Base-by-base conservation (phyloP, 2,888 invertebrate genomes). In the Busseola fusca region DNA sequence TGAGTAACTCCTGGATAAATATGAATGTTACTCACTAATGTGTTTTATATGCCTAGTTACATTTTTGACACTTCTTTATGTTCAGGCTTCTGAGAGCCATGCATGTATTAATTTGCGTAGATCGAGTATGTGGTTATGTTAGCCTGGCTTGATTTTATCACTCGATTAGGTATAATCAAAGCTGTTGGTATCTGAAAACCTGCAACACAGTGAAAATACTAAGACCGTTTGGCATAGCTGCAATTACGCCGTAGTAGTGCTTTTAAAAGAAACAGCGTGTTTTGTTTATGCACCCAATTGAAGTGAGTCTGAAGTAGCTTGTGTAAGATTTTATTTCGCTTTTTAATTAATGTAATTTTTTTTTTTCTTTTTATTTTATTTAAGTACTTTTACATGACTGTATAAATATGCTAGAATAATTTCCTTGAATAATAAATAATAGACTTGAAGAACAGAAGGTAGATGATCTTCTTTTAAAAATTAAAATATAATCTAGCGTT, bases 1-100 rank as follows among this genome's bases (percentile, higher is more conserved):
- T 75, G 75, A 75, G 75, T 78, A 72, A 72, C 50, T 27, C 34
- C 27, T 78, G 30, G 40, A 56, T 60, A 60, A 37, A 72, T 78
- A 40, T 78, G 59, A 78, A 72, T 72, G 73, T 72, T 64, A 75
- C 64, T 78, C 59, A 64, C 42, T 45, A 59, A 42, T 64, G 14
- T 64, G 48, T 64, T 71, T 63, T 56, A 21, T 34, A 59, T 78
- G 40, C 14, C 18, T 68, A 54, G 72, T 56, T 48, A 37, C 4
- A 54, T 78, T 42, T 58, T n/a, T 52, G 27, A 57, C 16, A 30
- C 21, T 30, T 40, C 40, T 48, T 74, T n/a, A 75, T 42, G 27
- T 59, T 25, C 45, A 54, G 25, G 30, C 48, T 40, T 54, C 30
- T 60, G 50, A 60, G 16, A 60, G 34, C 45, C 48, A 18, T 76